Percentiles rank a stretch among this genome's conserved stretches.
Conservation (phyloP, 1,140 invertebrate species). For the Oreohelix idahoensis region DNA sequence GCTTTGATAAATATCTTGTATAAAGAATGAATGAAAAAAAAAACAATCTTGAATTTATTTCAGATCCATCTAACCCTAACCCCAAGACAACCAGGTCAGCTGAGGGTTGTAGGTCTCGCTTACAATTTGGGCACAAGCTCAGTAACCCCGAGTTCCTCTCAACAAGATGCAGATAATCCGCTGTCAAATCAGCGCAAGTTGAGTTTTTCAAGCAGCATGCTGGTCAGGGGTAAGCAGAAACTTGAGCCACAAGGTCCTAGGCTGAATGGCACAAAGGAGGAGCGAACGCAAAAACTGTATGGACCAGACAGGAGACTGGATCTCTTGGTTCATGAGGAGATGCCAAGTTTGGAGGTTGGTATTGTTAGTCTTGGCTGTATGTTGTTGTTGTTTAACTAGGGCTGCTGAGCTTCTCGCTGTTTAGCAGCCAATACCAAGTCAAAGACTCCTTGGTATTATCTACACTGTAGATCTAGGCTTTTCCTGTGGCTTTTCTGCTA, state of each 20-base stretch:
- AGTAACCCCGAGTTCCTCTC: constrained; percentile 48
- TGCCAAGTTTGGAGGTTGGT: constrained; percentile 72
- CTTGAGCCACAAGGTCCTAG: constrained; percentile 73
- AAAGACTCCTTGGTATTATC: no score
- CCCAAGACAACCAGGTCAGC: constrained; percentile 69
- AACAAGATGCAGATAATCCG: constrained; percentile 29
- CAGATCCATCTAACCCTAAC: constrained; percentile 67
- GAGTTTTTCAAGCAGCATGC: constrained; percentile 61
- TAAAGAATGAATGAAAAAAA: no score
- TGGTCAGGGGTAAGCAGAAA: constrained; percentile 71
- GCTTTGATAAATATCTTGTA: no score
- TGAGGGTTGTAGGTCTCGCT: constrained; percentile 70
- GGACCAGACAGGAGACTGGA: constrained; percentile 73
- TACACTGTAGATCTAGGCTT: no score
- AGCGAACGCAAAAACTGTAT: constrained; percentile 71
- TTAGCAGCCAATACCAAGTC: no score
- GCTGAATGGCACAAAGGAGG: constrained; percentile 72
- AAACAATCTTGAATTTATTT: no score
- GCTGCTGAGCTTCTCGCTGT: no score
- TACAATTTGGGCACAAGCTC: constrained; percentile 70
- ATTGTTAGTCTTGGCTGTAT: no score
- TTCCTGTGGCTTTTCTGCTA: no score
- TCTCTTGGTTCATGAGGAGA: constrained; percentile 71
- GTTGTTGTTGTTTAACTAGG: no score
- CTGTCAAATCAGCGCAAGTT: constrained; percentile 43